phyloP scores from a whole-genome alignment of 2,797 vertebrate species.

The Antennarius maculatus region DNA sequence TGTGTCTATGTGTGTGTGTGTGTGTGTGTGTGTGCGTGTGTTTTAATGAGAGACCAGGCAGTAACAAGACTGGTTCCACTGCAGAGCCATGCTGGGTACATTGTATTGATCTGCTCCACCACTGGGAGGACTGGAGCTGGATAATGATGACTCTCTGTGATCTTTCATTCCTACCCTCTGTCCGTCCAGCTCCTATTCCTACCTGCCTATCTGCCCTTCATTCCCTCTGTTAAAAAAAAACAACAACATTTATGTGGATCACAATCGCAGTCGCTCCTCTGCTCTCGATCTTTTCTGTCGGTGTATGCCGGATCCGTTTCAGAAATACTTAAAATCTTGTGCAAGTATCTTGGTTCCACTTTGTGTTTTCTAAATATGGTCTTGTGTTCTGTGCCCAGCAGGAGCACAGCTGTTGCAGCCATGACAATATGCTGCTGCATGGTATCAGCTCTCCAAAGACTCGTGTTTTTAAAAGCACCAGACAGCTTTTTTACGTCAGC shows the following conservation, averaged over 20 bases:
- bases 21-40: constrained; percentile 44
- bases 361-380: constrained; percentile 12
- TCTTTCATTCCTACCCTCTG: constrained; percentile 52
- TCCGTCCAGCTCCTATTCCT: constrained; percentile 38
- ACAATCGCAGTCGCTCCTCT: neutral
- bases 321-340: constrained; percentile 18
- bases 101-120: constrained; percentile 73
- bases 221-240: constrained; percentile 3
- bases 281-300: neutral
- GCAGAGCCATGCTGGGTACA: constrained; percentile 61
- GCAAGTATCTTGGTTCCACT: constrained; percentile 7
- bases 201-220: constrained; percentile 9
- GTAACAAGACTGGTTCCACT: constrained; percentile 65
- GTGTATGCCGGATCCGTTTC: neutral
- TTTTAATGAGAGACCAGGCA: constrained; percentile 48
- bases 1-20: neutral
- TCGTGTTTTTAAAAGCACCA: constrained; percentile 63
- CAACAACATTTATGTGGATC: constrained; percentile 28
- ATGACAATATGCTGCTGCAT: constrained; percentile 41
- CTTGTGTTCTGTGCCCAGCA: constrained; percentile 29
- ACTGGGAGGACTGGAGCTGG: constrained; percentile 67
- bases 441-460: constrained; percentile 46
- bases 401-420: constrained; percentile 17
- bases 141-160: constrained; percentile 75
- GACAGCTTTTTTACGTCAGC: constrained; percentile 64